Percentiles rank a stretch among this genome's conserved stretches.
These are phyloP conservation scores for Musca domestica DNA, from an alignment of 1,140 invertebrate genomes.

Conservation along the genomic window DNA sequence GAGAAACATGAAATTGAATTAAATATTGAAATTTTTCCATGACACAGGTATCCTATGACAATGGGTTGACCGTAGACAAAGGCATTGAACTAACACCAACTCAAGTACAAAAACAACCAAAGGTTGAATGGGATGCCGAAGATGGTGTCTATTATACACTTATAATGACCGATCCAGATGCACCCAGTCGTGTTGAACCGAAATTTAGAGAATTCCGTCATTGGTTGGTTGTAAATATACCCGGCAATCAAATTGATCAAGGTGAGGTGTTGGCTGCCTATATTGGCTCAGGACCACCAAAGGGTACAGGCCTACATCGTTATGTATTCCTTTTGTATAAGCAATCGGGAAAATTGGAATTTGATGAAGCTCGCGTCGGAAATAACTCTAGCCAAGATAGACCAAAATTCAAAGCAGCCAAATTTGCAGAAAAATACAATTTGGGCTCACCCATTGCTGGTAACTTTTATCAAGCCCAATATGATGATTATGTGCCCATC, in stretches of 20 bases:
- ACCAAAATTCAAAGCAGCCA: slow-evolving; percentile 69
- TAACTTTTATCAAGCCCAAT: slow-evolving; percentile 87
- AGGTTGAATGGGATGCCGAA: slow-evolving; percentile 65
- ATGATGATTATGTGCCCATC: slow-evolving; percentile 84
- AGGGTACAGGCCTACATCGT: slow-evolving; percentile 79
- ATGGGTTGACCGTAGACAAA: slow-evolving; percentile 58
- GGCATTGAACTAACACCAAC: slow-evolving; percentile 68
- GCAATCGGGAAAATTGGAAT: slow-evolving; percentile 60
- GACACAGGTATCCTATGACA: slow-evolving; percentile 57
- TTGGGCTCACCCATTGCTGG: slow-evolving; percentile 80
- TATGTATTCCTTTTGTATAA: slow-evolving; percentile 87
- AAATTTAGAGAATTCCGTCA: slow-evolving; percentile 84
- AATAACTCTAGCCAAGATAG: slow-evolving; percentile 61
- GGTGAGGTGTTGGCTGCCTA: slow-evolving; percentile 84
- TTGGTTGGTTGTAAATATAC: slow-evolving; percentile 91
- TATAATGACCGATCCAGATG: slow-evolving; percentile 60
- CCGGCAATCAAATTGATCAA: slow-evolving; percentile 66
- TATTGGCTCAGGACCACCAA: slow-evolving; percentile 79
- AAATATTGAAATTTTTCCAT: not conserved
- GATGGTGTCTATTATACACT: slow-evolving; percentile 68
- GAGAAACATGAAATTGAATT: not conserved
- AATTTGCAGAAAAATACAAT: slow-evolving; percentile 81
- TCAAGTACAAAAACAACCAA: slow-evolving; percentile 68
- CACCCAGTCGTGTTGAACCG: slow-evolving; percentile 71
- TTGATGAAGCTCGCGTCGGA: slow-evolving; percentile 29